Percentiles rank a stretch among this genome's conserved stretches.
These are phyloP conservation scores for Eumaeus atala DNA, from an alignment of 1,140 invertebrate genomes.

Conservation along the genomic window DNA sequence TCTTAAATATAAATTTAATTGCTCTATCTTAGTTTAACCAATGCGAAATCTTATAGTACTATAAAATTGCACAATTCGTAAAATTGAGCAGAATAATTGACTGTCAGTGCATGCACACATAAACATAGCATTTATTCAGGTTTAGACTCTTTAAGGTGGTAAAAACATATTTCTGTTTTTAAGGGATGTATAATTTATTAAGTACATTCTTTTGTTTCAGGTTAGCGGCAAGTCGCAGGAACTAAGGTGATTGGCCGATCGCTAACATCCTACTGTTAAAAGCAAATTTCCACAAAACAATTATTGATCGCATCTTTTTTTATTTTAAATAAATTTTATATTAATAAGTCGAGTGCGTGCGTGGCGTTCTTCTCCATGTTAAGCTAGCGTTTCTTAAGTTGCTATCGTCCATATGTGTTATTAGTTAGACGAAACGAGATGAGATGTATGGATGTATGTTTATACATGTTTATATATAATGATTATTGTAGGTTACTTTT, in stretches of 20 bases:
- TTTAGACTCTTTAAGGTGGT: too few species aligned
- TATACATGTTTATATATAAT: constrained; percentile 73
- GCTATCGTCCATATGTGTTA: constrained; percentile 54
- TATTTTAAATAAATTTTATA: constrained; percentile 50
- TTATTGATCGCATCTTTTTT: constrained; percentile 58
- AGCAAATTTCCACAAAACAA: constrained; percentile 61
- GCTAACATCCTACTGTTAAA: constrained; percentile 42
- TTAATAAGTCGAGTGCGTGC: constrained; percentile 40
- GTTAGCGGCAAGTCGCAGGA: constrained; percentile 39
- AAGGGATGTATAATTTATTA: too few species aligned
- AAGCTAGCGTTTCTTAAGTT: constrained; percentile 63
- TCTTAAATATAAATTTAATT: too few species aligned
- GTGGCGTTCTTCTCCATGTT: constrained; percentile 28
- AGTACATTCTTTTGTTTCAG: constrained; percentile 25
- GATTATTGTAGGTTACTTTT: constrained; percentile 70
- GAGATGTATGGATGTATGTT: constrained; percentile 67
- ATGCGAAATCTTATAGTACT: too few species aligned
- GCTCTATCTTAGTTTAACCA: too few species aligned
- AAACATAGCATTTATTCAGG: too few species aligned
- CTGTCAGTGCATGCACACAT: too few species aligned
- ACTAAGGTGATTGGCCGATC: constrained; percentile 27
- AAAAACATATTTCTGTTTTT: too few species aligned
- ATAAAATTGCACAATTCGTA: too few species aligned
- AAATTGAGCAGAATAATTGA: too few species aligned
- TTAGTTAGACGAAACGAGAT: constrained; percentile 45